phyloP scores from a whole-genome alignment of 1,140 invertebrate species.

The Chelonus insularis region DNA sequence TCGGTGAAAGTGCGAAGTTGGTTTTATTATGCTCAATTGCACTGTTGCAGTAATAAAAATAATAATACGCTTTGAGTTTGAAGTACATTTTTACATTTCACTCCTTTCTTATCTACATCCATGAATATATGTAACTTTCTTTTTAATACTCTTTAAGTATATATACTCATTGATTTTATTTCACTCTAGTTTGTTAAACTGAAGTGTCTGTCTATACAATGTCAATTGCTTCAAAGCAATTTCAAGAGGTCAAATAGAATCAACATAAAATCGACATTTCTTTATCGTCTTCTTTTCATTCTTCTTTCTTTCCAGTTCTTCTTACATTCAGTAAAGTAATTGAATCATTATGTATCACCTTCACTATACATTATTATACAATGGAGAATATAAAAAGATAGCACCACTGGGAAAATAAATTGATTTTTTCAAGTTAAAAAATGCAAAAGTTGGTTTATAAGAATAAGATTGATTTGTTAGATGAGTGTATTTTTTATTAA shows the following conservation, averaged over 20 bases:
- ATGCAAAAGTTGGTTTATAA: too few relatives aligned
- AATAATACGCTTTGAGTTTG: constrained; percentile 14
- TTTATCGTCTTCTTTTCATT: background rate
- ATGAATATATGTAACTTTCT: too few relatives aligned
- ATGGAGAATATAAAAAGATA: background rate
- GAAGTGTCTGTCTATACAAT: background rate
- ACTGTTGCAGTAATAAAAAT: constrained; percentile 17
- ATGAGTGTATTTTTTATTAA: too few relatives aligned
- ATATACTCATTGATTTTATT: background rate
- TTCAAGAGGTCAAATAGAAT: constrained; percentile 16
- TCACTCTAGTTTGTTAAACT: background rate
- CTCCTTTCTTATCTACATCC: background rate
- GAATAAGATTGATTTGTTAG: too few relatives aligned
- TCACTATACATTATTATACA: too few relatives aligned
- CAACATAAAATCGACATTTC: constrained; percentile 16
- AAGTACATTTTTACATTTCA: background rate
- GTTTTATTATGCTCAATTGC: constrained; percentile 21
- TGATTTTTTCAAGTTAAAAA: background rate
- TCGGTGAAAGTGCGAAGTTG: constrained; percentile 22
- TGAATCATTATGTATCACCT: background rate
- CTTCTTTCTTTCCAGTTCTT: background rate
- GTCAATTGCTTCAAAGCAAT: background rate
- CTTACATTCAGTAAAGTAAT: background rate
- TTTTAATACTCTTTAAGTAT: too few relatives aligned
- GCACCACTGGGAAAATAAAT: too few relatives aligned